Evolutionary conservation across 2,797 vertebrate species (phyloP), one percentile per base, ranked within the genome.

Genomic region (Ispidina picta): DNA sequence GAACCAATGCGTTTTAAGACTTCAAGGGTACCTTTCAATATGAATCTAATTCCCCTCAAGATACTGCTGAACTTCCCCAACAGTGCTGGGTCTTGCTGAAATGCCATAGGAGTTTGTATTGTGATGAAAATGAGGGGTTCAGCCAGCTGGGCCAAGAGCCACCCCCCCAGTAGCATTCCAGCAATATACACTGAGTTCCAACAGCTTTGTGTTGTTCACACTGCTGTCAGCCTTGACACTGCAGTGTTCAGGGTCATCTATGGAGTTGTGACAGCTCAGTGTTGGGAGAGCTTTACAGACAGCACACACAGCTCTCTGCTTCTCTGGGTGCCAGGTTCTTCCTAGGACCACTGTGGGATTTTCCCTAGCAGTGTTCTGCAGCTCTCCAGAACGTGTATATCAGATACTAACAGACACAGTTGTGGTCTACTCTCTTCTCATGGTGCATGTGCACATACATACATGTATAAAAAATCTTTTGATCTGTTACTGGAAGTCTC

Each of bases 21-120:
- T 97, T 96, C 90, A 94, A 95, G 93, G 55, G 59, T 95, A 97
- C 95, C 90, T 96, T 97, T 97, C 95, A 96, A 81, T 93, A 91
- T 94, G 89, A 95, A 88, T 76, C 90, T 95, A 94, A 92, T 95
- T 95, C 95, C 74, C 76, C 93, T 88, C 96, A 92, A 97, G 96
- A 95, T 92, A 85, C 74, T 70, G 81, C 79, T 90, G 86, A 94
- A 95, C 82, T 96, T 97, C 94, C 91, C 91, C 92, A 95, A 96
- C 76, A 93, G 80, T 78, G 92, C 59, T 95, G 83, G 41, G 87
- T 93, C 90, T 95, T 94, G 80, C 93, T 95, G 92, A 95, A 91
- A 89, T 72, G 59, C 84, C 58, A 44, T 81, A 92, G 49, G 72
- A 80, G 23, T 33, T 79, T 83, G 25, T 69, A 44, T 82, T 88